Base-by-base conservation (phyloP, 2,113 vertebrate genomes). In the Nerophis ophidion region DNA sequence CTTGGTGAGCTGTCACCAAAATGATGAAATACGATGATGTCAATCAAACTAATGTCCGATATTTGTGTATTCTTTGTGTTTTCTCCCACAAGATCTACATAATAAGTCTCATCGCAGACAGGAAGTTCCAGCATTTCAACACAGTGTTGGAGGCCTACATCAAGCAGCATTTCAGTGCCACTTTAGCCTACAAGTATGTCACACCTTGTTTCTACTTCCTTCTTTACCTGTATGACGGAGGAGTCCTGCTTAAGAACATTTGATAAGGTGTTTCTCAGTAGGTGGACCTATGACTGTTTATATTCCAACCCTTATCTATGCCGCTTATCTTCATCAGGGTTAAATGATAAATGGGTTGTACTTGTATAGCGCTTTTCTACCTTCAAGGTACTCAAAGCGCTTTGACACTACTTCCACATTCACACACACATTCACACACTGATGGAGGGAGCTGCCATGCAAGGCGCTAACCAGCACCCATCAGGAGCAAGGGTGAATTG, bases 51-150 rank as follows among this genome's bases (percentile, higher is more conserved):
- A 19, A 46, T 26, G 46, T 61, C 46, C 33, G 10, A 4, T 49
- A 35, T 62, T 8, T 60, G 26, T 76, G 5, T 60, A 3, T 26
- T 55, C 44, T 34, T 66, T 44, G 26, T 40, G 10, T 3, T 70
- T 19, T 55, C 3, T 61, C 49, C 61, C 71, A 82, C 46, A 7
- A 99, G 97, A 99, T 99, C 72, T 93, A 99, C 63, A 98, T 98
- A 73, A 97, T 97, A 65, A 94, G 93, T 59, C 91, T 99, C 61
- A 99, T 99, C 19, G 96, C 96, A 62, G 97, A 98, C 82, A 90
- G 95, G 45, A 99, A 99, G 76, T 99, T 99, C 74, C 97, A 98
- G 75, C 97, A 99, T 78, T 99, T 99, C 78, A 98, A 98, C 80
- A 90, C 97, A 0, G 96, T 99, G 65, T 70, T 98, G 82, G 97